phyloP scores from a whole-genome alignment of 2,797 vertebrate genomes.

The Cirrhinus mrigala region DNA sequence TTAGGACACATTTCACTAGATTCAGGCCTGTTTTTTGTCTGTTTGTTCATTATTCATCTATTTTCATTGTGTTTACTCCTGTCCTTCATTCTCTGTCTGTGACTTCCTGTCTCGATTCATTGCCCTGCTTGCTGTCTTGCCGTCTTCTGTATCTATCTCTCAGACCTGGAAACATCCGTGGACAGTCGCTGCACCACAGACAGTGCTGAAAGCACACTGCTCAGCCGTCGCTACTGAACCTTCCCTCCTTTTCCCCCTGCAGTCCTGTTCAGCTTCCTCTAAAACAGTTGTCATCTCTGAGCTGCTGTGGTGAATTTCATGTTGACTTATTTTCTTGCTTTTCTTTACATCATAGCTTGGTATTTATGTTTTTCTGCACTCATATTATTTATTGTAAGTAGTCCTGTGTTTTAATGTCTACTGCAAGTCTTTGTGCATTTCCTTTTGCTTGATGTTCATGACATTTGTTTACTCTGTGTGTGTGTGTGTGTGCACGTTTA shows the following conservation, averaged over 20 bases:
- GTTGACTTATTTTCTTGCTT: background rate
- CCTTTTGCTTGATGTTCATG: background rate
- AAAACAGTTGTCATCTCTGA: slow-evolving; percentile 20
- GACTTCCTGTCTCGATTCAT: slow-evolving; percentile 9
- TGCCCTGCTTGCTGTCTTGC: slow-evolving; percentile 12
- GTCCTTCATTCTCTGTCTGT: slow-evolving; percentile 5
- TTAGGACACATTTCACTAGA: background rate
- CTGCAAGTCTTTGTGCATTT: background rate
- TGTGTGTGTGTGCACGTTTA: slow-evolving; percentile 42
- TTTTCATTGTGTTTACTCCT: background rate
- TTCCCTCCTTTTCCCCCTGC: slow-evolving; percentile 56
- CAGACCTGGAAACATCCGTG: slow-evolving; percentile 85
- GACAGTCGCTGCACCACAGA: slow-evolving; percentile 86
- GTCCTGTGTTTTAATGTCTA: slow-evolving; percentile 21
- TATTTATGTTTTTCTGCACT: background rate
- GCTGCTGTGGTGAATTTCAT: background rate
- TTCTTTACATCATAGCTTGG: background rate
- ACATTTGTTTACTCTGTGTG: slow-evolving; percentile 19
- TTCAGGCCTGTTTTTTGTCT: background rate
- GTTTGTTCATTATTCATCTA: slow-evolving; percentile 3
- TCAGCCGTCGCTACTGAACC: slow-evolving; percentile 76
- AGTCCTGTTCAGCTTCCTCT: slow-evolving; percentile 23
- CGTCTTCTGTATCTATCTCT: slow-evolving; percentile 58
- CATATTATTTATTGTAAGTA: background rate
- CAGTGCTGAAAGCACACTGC: slow-evolving; percentile 81